These are phyloP conservation scores for Athalia rosae DNA, from an alignment of 2,888 invertebrate genomes.

Conservation along the genomic window DNA sequence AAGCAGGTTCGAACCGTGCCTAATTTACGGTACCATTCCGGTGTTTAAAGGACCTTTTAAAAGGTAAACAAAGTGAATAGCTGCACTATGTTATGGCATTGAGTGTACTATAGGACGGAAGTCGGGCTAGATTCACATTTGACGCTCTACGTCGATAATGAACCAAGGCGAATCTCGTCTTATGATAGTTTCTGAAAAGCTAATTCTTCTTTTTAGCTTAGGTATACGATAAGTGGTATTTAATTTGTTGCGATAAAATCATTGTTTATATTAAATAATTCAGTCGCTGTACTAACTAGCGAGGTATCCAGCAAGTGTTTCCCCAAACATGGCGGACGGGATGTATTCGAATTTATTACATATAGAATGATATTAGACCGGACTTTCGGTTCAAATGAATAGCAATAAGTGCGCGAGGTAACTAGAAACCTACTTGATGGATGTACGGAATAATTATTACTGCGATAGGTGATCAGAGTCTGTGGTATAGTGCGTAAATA, in stretches of 20 bases:
- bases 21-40: slow-evolving; percentile 14
- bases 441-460: slow-evolving; percentile 49
- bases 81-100: slow-evolving; percentile 22
- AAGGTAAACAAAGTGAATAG: slow-evolving; percentile 43
- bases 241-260: not conserved
- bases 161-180: not conserved
- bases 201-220: not conserved
- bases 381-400: slow-evolving; percentile 56
- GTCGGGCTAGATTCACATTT: slow-evolving; percentile 11
- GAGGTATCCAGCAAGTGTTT: slow-evolving; percentile 63
- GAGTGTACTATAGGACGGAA: slow-evolving; percentile 39
- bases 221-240: not conserved
- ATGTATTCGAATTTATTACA: slow-evolving; percentile 64
- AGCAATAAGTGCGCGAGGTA: slow-evolving; percentile 57
- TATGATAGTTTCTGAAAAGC: not conserved
- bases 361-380: slow-evolving; percentile 60
- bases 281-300: slow-evolving; percentile 50
- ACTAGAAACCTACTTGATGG: slow-evolving; percentile 55
- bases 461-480: slow-evolving; percentile 52
- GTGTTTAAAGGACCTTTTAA: slow-evolving; percentile 45
- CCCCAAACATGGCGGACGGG: slow-evolving; percentile 64
- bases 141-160: not conserved
- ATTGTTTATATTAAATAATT: slow-evolving; percentile 43
- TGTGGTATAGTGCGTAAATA: slow-evolving; percentile 40
- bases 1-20: not conserved